Evolutionary conservation across 2,888 invertebrate genomes (phyloP).

Genomic region (Drosophila quinaria): DNA sequence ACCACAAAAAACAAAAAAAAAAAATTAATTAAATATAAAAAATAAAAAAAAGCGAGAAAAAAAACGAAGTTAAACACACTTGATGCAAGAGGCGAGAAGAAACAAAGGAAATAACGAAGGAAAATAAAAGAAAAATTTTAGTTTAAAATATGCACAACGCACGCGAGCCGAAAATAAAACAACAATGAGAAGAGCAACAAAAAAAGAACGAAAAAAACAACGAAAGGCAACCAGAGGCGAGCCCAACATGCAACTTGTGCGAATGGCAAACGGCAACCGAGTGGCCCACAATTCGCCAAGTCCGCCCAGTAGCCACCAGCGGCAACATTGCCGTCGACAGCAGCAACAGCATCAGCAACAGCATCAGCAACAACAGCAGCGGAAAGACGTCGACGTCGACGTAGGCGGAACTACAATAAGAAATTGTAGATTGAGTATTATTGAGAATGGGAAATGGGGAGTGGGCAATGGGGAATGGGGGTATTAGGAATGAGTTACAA

Average conservation of each 20-base stretch:
- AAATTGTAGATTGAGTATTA: conserved; percentile 60
- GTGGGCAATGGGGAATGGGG: background rate
- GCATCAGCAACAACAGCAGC: conserved; percentile 24
- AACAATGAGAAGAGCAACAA: conserved; percentile 26
- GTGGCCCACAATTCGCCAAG: conserved; percentile 40
- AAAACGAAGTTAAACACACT: conserved; percentile 14
- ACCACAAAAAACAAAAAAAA: conserved; percentile 26
- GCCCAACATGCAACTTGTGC: conserved; percentile 73
- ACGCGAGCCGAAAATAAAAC: conserved; percentile 57
- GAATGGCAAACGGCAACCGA: conserved; percentile 71
- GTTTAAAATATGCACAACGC: conserved; percentile 63
- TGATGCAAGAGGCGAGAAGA: conserved; percentile 19
- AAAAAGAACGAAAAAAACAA: background rate
- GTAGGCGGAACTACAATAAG: conserved; percentile 65
- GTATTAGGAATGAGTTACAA: conserved; percentile 7
- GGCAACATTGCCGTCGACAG: conserved; percentile 22
- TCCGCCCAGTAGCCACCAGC: conserved; percentile 30
- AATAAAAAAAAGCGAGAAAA: conserved; percentile 6
- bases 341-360: conserved; percentile 23
- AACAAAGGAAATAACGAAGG: conserved; percentile 17
- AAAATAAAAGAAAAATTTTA: conserved; percentile 16
- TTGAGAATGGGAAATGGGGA: conserved; percentile 37
- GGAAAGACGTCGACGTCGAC: conserved; percentile 34
- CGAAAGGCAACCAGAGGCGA: conserved; percentile 31
- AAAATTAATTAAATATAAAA: background rate